These are phyloP conservation scores for Drosophila ezoana DNA, from an alignment of 2,888 invertebrate genomes.

Conservation along the genomic window DNA sequence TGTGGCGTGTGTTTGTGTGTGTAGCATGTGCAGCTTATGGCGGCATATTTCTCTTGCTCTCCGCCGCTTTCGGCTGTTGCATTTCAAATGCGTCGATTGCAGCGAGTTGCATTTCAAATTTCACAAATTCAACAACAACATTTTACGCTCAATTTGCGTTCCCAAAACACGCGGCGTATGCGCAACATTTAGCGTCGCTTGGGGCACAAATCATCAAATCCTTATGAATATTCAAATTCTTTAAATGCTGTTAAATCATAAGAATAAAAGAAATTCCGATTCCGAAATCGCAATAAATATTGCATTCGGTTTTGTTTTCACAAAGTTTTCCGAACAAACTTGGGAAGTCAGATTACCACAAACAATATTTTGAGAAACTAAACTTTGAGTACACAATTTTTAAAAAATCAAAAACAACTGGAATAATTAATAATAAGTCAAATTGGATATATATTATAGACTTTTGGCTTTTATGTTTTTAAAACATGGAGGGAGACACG, in stretches of 20 bases:
- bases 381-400: too few species aligned
- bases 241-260: neutral
- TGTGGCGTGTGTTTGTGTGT: conserved; percentile 14
- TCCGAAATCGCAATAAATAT: too few species aligned
- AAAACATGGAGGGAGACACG: too few species aligned
- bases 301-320: neutral
- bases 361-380: too few species aligned
- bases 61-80: conserved; percentile 50
- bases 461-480: too few species aligned
- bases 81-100: conserved; percentile 47
- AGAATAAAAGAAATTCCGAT: too few species aligned
- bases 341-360: neutral
- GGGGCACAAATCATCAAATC: neutral
- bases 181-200: conserved; percentile 20
- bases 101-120: conserved; percentile 41
- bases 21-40: conserved; percentile 13
- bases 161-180: conserved; percentile 33
- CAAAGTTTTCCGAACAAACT: neutral
- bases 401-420: too few species aligned
- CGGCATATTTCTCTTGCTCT: conserved; percentile 56
- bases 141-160: conserved; percentile 41
- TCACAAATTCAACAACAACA: conserved; percentile 39
- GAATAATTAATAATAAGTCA: too few species aligned
- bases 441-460: too few species aligned
- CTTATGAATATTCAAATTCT: neutral